phyloP scores from a whole-genome alignment of 2,797 vertebrate genomes.

The Anabacerthia variegaticeps region DNA sequence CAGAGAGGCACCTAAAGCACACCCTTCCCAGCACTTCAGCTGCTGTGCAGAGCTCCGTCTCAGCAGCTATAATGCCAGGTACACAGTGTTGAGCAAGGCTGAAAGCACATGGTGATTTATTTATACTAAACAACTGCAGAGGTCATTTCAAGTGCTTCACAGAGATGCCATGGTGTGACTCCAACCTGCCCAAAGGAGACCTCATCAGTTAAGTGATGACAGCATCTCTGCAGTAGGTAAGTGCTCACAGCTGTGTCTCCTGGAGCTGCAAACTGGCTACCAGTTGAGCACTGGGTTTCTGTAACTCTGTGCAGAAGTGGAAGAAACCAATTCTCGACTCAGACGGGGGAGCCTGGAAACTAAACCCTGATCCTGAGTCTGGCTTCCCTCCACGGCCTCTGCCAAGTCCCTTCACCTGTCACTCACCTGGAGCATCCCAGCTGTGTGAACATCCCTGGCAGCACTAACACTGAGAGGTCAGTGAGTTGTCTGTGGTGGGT shows the following conservation, averaged over 20 bases:
- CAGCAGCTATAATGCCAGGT: rapidly evolving
- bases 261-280: not conserved
- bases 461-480: not conserved
- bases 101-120: not conserved
- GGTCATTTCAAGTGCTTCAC: not conserved
- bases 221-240: not conserved
- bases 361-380: not conserved
- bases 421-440: not conserved
- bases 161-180: not conserved
- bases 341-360: not conserved
- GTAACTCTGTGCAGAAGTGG: not conserved
- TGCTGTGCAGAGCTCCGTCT: not conserved
- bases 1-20: not conserved
- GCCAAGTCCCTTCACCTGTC: not conserved
- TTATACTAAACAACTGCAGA: not conserved
- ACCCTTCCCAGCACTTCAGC: not conserved
- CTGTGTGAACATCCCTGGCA: not conserved
- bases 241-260: not conserved
- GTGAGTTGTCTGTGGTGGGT: not conserved
- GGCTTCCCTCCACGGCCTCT: not conserved
- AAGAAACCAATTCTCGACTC: not conserved
- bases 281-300: not conserved
- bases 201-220: not conserved
- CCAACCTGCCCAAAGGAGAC: not conserved
- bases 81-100: not conserved